phyloP scores from a whole-genome alignment of 2,888 invertebrate species.

The Clivina fossor region DNA sequence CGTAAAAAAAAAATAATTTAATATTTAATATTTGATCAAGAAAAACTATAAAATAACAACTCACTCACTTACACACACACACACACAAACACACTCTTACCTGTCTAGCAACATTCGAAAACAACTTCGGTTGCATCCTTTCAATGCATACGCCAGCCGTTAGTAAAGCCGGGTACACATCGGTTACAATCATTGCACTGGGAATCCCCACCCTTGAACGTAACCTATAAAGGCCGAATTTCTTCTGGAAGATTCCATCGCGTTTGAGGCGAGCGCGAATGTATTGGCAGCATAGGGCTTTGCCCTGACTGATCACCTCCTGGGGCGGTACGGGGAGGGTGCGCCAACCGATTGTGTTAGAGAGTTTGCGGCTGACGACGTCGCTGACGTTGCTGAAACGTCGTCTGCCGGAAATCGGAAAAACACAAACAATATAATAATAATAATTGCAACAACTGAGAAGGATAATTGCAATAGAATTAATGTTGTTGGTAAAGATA shows the following conservation, averaged over 20 bases:
- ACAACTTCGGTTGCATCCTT: slow-evolving; percentile 74
- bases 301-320: slow-evolving; percentile 63
- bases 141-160: slow-evolving; percentile 66
- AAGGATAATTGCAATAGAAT: too few species aligned
- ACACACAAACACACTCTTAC: slow-evolving; percentile 59
- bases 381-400: slow-evolving; percentile 77
- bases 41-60: too few species aligned
- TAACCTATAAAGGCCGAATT: slow-evolving; percentile 68
- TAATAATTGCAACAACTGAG: too few species aligned
- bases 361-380: slow-evolving; percentile 70
- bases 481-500: too few species aligned
- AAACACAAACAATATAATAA: too few species aligned
- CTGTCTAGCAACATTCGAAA: slow-evolving; percentile 71
- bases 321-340: slow-evolving; percentile 53
- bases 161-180: slow-evolving; percentile 66
- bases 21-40: too few species aligned
- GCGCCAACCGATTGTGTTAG: slow-evolving; percentile 73
- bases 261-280: slow-evolving; percentile 73
- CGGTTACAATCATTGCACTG: slow-evolving; percentile 57
- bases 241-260: slow-evolving; percentile 72
- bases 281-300: slow-evolving; percentile 75
- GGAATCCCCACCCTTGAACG: slow-evolving; percentile 60
- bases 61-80: too few species aligned
- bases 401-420: slow-evolving; percentile 57
- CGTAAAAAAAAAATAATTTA: too few species aligned